phyloP scores from a whole-genome alignment of 2,888 invertebrate genomes.

The Aleiodes alternator region DNA sequence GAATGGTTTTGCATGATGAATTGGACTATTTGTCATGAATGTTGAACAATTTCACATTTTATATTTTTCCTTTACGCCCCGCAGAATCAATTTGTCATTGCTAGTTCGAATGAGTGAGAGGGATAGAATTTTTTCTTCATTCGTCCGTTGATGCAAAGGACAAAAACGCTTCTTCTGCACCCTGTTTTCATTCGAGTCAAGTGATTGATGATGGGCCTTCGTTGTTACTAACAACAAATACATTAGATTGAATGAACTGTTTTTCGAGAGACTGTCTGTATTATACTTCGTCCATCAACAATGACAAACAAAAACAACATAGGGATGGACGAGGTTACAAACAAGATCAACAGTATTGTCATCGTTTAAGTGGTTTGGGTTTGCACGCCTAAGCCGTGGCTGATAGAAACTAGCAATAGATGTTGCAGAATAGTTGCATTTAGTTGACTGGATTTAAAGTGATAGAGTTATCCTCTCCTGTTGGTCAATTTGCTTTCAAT shows the following conservation, averaged over 20 bases:
- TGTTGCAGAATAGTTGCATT: not conserved
- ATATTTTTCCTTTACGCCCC: not conserved
- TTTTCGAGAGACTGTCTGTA: slow-evolving; percentile 1
- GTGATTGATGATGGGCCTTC: slow-evolving; percentile 28
- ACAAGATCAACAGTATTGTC: slow-evolving; percentile 29
- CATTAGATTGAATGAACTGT: slow-evolving; percentile 31
- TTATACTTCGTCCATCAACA: slow-evolving; percentile 9
- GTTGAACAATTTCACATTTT: not conserved
- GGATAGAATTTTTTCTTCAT: not conserved
- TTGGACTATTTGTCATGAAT: too few relatives aligned
- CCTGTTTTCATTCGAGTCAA: not conserved
- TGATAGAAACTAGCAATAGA: slow-evolving; percentile 12
- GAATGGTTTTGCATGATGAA: too few relatives aligned
- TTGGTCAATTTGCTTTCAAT: not conserved
- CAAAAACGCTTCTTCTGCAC: not conserved
- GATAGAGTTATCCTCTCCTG: not conserved
- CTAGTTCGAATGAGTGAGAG: not conserved
- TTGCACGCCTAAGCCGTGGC: not conserved
- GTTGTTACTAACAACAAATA: slow-evolving; percentile 25
- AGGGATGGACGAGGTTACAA: not conserved
- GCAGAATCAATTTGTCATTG: slow-evolving; percentile 26
- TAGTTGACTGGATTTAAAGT: not conserved
- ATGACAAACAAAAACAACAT: not conserved
- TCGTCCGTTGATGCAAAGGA: not conserved
- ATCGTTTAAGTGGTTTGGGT: slow-evolving; percentile 34